Evolutionary conservation across 2,797 vertebrate genomes (phyloP), one percentile per base, ranked within the genome.

Genomic region (Siniperca obscura): DNA sequence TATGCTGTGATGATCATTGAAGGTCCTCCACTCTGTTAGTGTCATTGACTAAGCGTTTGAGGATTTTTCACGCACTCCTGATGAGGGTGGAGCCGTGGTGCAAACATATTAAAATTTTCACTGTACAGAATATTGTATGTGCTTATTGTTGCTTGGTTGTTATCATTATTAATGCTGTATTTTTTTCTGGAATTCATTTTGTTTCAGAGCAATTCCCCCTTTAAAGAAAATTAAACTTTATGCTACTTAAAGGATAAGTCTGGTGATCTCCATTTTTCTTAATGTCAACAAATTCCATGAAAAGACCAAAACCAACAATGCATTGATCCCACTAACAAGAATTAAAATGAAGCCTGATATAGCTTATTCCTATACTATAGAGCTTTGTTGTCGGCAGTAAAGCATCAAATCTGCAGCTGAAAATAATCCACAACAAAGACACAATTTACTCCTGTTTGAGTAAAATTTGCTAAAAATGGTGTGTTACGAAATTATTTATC

Each of bases 261-360:
- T 65, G 42, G 2, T 13, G 0, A 40, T 38, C 12, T 73, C 25
- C 27, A 38, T 52, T 38, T 61, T 60, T 67, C 21, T 50, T 4
- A 42, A 64, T 30, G 19, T 76, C 55, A 59, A 59, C 14, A 48
- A 44, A 27, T 10, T 1, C 11, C 22, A 53, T 21, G 2, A 36
- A 57, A 57, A 67, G 48, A 57, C 27, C 7, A 74, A 65, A 74
- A 42, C 36, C 36, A 64, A 53, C 16, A 44, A 44, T 27, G 19
- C 25, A 52, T 61, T 19, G 38, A 40, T 71, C 46, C 48, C n/a
- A 21, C 17, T 21, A 57, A 30, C 36, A 62, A 38, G 40, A 42
- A 42, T 42, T 42, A 42, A 42, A 42, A 42, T 42, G 40, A 11
- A 21, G 30, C 65, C 42, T 55, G 7, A 64, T 42, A 52, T 27